These are phyloP conservation scores for Jordanella pulchra DNA, from an alignment of 2,797 vertebrate genomes.

Conservation along the genomic window DNA sequence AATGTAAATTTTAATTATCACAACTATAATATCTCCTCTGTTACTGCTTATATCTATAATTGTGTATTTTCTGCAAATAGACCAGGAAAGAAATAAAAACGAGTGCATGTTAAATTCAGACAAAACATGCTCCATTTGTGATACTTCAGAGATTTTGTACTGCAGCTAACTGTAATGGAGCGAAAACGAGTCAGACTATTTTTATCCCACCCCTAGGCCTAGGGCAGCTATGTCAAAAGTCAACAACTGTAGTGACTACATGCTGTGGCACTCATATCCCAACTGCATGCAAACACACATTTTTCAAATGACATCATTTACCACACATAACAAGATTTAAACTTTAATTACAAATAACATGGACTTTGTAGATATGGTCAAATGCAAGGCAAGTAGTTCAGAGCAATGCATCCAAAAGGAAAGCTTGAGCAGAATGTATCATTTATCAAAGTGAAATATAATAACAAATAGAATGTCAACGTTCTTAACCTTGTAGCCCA, in stretches of 20 bases:
- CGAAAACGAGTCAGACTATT: constrained; percentile 68
- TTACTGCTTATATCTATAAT: neutral
- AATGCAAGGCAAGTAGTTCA: neutral
- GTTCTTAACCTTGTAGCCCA: constrained; percentile 64
- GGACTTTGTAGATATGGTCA: neutral
- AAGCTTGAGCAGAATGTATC: constrained; percentile 12
- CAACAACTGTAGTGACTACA: constrained; percentile 71
- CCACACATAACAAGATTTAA: neutral
- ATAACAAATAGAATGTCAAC: constrained; percentile 50
- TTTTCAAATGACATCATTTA: neutral
- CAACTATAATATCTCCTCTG: neutral
- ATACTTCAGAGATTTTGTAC: constrained; percentile 35
- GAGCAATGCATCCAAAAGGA: neutral
- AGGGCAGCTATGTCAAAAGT: constrained; percentile 79
- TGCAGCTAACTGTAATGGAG: constrained; percentile 55
- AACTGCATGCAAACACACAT: constrained; percentile 37
- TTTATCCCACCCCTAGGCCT: constrained; percentile 70
- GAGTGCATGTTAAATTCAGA: neutral
- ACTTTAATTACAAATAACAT: neutral
- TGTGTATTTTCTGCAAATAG: neutral
- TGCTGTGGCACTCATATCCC: constrained; percentile 47
- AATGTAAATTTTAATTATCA: neutral
- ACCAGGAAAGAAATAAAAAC: constrained; percentile 1
- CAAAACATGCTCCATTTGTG: constrained; percentile 30
- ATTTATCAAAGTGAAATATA: constrained; percentile 35